phyloP scores from a whole-genome alignment of 2,797 vertebrate species.

The Lemur catta region DNA sequence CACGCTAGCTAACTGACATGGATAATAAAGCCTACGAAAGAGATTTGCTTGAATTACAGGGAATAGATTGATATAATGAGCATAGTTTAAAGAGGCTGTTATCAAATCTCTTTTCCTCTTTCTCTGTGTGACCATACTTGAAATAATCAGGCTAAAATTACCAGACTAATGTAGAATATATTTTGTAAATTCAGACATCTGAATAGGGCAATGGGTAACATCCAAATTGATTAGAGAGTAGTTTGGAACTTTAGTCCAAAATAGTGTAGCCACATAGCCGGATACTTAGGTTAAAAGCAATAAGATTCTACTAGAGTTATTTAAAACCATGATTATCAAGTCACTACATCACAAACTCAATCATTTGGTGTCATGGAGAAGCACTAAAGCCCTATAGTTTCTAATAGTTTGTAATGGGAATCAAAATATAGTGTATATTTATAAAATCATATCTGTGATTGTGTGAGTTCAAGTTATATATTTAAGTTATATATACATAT shows the following conservation, averaged over 20 bases:
- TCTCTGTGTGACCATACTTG: neutral
- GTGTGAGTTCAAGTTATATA: neutral
- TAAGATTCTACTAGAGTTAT: neutral
- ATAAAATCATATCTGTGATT: neutral
- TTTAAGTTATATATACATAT: neutral
- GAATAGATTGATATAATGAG: neutral
- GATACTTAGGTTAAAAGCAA: neutral
- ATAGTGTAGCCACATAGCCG: neutral
- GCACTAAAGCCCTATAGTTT: neutral
- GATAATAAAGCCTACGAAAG: neutral
- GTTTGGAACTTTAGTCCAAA: neutral
- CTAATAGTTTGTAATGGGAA: neutral
- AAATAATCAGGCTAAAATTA: constrained; percentile 7
- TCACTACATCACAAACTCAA: neutral
- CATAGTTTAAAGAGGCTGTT: neutral
- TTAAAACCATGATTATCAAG: neutral
- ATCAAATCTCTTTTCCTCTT: neutral
- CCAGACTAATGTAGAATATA: neutral
- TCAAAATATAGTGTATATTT: neutral
- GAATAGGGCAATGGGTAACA: neutral
- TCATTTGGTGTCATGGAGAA: neutral
- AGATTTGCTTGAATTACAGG: neutral
- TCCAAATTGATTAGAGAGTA: neutral
- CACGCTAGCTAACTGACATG: neutral
- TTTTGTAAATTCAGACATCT: neutral